Conservation (phyloP, 2,888 invertebrate genomes). For the Autographa pulchrina region DNA sequence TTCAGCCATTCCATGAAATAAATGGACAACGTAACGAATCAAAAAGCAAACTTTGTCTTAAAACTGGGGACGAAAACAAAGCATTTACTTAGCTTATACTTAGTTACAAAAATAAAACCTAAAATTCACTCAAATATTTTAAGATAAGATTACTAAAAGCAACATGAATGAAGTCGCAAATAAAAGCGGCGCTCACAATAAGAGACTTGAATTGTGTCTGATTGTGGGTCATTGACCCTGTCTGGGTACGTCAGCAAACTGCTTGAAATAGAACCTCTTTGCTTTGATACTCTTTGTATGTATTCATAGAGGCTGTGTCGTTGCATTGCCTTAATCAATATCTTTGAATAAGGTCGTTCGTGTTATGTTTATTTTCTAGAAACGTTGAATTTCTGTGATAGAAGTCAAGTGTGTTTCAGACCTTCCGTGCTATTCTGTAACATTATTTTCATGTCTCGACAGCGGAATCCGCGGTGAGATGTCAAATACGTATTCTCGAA, state of each 20-base stretch:
- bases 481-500: too few relatives aligned
- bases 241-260: constrained; percentile 35
- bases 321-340: background rate
- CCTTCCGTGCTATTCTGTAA: too few relatives aligned
- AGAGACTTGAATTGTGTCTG: constrained; percentile 20
- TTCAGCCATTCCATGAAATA: too few relatives aligned
- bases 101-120: background rate
- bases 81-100: background rate
- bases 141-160: constrained; percentile 17
- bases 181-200: constrained; percentile 15
- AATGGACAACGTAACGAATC: too few relatives aligned
- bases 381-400: background rate
- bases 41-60: background rate
- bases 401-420: too few relatives aligned
- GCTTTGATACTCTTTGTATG: background rate
- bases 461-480: too few relatives aligned
- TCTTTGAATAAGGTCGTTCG: background rate
- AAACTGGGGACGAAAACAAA: background rate
- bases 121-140: background rate
- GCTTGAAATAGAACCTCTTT: constrained; percentile 33
- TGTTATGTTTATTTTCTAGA: background rate
- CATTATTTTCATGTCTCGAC: too few relatives aligned
- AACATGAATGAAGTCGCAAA: constrained; percentile 32
- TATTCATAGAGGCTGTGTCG: background rate
- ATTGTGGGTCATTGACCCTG: constrained; percentile 38